phyloP scores from a whole-genome alignment of 2,888 invertebrate genomes.

The Ochropleura leucogaster region DNA sequence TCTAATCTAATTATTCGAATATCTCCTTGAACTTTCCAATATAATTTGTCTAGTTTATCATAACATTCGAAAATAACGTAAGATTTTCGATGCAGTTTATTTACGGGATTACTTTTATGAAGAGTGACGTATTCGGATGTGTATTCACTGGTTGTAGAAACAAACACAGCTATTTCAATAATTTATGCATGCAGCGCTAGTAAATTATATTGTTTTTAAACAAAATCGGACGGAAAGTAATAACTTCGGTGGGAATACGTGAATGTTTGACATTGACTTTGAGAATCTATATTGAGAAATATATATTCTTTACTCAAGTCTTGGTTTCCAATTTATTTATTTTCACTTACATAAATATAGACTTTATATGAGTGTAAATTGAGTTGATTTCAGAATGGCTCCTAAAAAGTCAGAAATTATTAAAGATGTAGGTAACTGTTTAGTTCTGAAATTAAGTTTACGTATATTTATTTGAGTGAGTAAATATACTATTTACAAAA shows the following conservation, averaged over 20 bases:
- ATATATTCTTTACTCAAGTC: neutral
- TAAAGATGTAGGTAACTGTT: neutral
- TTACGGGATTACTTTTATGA: conserved; percentile 11
- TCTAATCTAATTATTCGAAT: conserved; percentile 8
- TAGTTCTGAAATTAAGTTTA: neutral
- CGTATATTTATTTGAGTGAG: neutral
- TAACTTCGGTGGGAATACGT: conserved; percentile 27
- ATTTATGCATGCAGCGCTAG: conserved; percentile 31
- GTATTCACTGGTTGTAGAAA: conserved; percentile 16
- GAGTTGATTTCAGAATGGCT: neutral
- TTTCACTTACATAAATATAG: neutral
- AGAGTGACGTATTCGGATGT: conserved; percentile 25
- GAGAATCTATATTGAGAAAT: conserved; percentile 17
- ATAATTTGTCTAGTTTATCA: neutral
- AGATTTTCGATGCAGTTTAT: conserved; percentile 21
- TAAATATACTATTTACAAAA: neutral
- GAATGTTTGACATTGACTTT: conserved; percentile 30
- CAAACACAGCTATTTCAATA: conserved; percentile 44
- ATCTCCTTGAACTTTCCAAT: conserved; percentile 14
- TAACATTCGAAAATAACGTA: conserved; percentile 12
- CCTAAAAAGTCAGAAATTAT: neutral
- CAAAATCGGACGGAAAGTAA: conserved; percentile 39
- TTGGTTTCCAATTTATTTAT: neutral
- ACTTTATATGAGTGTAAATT: neutral
- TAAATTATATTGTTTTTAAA: conserved; percentile 53